Base-by-base conservation (phyloP, 2,888 invertebrate species). In the Uloborus plumipes region DNA sequence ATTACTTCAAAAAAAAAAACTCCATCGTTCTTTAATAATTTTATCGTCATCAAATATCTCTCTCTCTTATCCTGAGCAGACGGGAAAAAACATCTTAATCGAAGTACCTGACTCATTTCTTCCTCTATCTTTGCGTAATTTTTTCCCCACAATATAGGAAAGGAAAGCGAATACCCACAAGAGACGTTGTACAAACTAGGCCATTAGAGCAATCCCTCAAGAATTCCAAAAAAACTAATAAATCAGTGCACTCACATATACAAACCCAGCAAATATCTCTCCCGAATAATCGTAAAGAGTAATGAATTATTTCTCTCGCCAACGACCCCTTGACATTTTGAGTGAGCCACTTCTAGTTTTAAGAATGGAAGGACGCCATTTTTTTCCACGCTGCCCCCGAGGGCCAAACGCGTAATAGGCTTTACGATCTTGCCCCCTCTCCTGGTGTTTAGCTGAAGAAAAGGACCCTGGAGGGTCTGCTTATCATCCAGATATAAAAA, bases 401-500 rank as follows among this genome's bases (percentile, higher is more conserved):
- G 64, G 51, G 73, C 73, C 73, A 66, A 65, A 55, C 49, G n/a
- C n/a, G 49, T 74, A 74, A 74, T 74, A 74, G 74, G 55, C 74
- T 72, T 72, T 72, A 72, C 62, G 72, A 61, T 62, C 26, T 53
- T 26, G 26, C 53, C n/a, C 51, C n/a, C 53, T 51, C 72, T 72
- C n/a, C 15, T 15, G 16, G 70, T 59, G 70, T 59, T 69, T 69
- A 55, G 72, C 50, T 18, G n/a, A n/a, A 3, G 18, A 18, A 53
- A 53, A 53, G 53, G 20, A 58, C 73, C 73, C 53, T 26, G 26
- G 31, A 75, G 75, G 67, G 61, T 18, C 69, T 76, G 67, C 76
- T 76, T 76, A 76, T 76, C 76, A 59, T 76, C 67, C 67, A 47
- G 67, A 76, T 76, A 76, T 76, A 76, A 69, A 67, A 76, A 58